A percentile compares a stretch with the other conserved stretches of the same genome.
Evolutionary conservation across 1,140 invertebrate genomes (phyloP).

Genomic region (Heliconius hewitsoni): DNA sequence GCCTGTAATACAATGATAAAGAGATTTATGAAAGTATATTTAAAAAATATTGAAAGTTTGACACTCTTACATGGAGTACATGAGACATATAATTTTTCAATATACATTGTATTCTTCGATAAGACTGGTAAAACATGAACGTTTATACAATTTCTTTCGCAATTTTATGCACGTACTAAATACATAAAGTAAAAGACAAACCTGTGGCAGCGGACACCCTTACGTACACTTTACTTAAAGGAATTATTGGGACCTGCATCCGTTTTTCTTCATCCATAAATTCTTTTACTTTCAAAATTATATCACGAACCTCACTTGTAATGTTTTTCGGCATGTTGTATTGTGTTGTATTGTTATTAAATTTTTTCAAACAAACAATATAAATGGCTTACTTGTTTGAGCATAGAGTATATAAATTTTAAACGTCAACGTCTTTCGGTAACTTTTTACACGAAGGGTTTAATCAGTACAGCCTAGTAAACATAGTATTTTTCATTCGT

Average conservation of each 20-base stretch:
- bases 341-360: constrained; percentile 16
- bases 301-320: constrained; percentile 74
- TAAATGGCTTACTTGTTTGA: constrained; percentile 15
- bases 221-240: constrained; percentile 73
- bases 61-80: too few species aligned
- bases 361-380: constrained; percentile 44
- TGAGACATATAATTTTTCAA: neutral
- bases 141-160: neutral
- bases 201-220: constrained; percentile 73
- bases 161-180: neutral
- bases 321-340: constrained; percentile 73
- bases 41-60: neutral
- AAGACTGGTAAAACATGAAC: neutral
- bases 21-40: neutral
- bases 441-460: neutral
- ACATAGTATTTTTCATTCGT: neutral
- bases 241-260: constrained; percentile 77
- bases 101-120: neutral
- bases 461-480: neutral
- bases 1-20: constrained; percentile 48
- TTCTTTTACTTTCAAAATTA: constrained; percentile 76
- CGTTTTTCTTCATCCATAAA: constrained; percentile 78
- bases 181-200: constrained; percentile 31
- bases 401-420: neutral
- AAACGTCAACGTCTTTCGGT: neutral